Base-by-base conservation (phyloP, 2,888 invertebrate genomes). In the Melitaea athalia region DNA sequence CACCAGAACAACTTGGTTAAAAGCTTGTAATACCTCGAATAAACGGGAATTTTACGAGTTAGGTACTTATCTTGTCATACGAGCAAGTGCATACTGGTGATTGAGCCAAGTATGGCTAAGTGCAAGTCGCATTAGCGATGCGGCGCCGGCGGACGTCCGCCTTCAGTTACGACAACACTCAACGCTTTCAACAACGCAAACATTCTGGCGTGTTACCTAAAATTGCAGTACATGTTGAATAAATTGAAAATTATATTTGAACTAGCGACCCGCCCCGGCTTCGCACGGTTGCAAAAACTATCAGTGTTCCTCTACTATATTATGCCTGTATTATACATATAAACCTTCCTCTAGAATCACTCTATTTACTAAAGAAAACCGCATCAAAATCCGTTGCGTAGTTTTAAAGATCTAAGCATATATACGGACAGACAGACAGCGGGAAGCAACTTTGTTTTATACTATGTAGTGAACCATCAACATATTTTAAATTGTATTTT, bases 121-220 rank as follows among this genome's bases (percentile, higher is more conserved):
- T 89, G 91, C 88, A 85, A 63, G 77, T 81, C 82, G 87, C 89
- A 89, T 90, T 90, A 90, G 87, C 81, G 84, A 81, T 80, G 83
- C 85, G 89, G 79, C 89, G 90, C 89, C 88, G 89, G 84, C 91
- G 89, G 91, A 91, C 74, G 74, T 89, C 88, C 87, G 87, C 75
- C 75, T 77, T 78, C 73, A 71, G 76, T 75, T 76, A 77, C 80
- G 79, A 84, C 83, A 80, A 81, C 85, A 84, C 84, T 85, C 80
- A 80, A 78, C 79, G 81, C 83, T 82, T 81, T 82, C 84, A 79
- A 80, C 80, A 80, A 80, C 77, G 81, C 81, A 86, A 87, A 87
- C 83, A 85, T 85, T 77, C 76, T 74, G 69, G 63, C 64, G 68
- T 72, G 68, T 69, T 70, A 69, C 64, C 68, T 68, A 71, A 55